These are phyloP conservation scores for Ploceus nigricollis DNA, from an alignment of 2,113 vertebrate genomes.

Conservation along the genomic window DNA sequence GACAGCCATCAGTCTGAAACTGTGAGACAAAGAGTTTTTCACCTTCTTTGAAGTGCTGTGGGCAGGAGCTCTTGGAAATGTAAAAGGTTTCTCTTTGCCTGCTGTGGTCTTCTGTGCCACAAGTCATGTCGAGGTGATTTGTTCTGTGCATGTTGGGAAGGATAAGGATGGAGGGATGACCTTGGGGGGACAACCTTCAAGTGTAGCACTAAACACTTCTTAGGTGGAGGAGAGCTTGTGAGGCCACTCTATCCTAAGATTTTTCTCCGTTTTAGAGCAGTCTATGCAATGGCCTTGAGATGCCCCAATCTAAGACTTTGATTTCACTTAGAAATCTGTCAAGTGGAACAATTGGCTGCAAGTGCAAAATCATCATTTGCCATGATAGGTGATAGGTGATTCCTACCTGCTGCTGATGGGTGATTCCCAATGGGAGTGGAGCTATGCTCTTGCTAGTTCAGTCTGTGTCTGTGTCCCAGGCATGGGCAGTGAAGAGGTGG, in stretches of 20 bases:
- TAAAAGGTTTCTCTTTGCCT: not conserved
- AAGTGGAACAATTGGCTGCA: not conserved
- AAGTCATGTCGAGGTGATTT: not conserved
- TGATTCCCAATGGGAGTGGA: not conserved
- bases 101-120: not conserved
- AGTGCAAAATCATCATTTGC: not conserved
- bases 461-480: not conserved
- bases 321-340: not conserved
- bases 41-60: slow-evolving; percentile 15
- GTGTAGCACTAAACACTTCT: not conserved
- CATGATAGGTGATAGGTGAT: too few species aligned
- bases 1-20: not conserved
- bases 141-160: not conserved
- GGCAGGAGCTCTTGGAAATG: not conserved
- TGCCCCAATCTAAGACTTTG: not conserved
- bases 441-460: not conserved
- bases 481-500: not conserved
- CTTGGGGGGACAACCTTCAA: fast-evolving
- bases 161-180: not conserved
- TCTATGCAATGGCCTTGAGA: not conserved
- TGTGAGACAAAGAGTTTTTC: not conserved
- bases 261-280: not conserved
- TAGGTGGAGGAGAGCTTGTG: not conserved
- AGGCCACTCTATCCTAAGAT: not conserved
- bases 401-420: not conserved